Conservation (phyloP, 2,797 vertebrate species). For the Phrynocephalus vlangalii region DNA sequence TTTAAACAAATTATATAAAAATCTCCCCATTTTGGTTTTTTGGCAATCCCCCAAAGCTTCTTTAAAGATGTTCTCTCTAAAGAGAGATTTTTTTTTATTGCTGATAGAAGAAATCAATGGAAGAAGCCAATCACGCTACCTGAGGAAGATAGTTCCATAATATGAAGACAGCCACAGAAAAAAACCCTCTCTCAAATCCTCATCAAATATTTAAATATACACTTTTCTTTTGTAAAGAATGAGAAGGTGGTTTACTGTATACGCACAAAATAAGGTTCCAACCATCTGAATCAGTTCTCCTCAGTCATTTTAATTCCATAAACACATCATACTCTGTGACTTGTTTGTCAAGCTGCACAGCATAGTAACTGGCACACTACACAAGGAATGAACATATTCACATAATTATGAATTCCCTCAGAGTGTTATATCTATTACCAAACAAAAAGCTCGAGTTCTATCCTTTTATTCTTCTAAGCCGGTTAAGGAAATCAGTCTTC, state of each 20-base stretch:
- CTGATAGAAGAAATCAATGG: too few species aligned
- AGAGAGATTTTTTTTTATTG: too few species aligned
- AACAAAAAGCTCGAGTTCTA: conserved; percentile 1
- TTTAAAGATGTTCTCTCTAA: too few species aligned
- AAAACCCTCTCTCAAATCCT: too few species aligned
- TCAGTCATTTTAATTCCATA: not conserved
- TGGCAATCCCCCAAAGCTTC: too few species aligned
- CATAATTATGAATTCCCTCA: not conserved
- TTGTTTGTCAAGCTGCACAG: conserved; percentile 5
- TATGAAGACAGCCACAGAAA: too few species aligned
- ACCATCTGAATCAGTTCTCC: not conserved
- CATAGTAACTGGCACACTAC: not conserved
- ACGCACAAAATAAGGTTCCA: not conserved
- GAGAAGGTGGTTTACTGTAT: not conserved
- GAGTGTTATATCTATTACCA: not conserved
- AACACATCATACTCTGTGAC: not conserved
- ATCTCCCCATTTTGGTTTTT: too few species aligned
- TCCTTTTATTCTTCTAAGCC: not conserved
- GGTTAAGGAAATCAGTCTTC: conserved; percentile 20
- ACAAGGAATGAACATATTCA: conserved; percentile 7
- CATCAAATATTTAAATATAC: not conserved
- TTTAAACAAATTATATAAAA: too few species aligned
- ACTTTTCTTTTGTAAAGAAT: not conserved
- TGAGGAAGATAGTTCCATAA: too few species aligned
- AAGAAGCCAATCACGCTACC: too few species aligned